Percentiles rank a stretch among this genome's conserved stretches.
These are phyloP conservation scores for Halcyon smyrnensis DNA, from an alignment of 2,797 vertebrate genomes.

Conservation along the genomic window DNA sequence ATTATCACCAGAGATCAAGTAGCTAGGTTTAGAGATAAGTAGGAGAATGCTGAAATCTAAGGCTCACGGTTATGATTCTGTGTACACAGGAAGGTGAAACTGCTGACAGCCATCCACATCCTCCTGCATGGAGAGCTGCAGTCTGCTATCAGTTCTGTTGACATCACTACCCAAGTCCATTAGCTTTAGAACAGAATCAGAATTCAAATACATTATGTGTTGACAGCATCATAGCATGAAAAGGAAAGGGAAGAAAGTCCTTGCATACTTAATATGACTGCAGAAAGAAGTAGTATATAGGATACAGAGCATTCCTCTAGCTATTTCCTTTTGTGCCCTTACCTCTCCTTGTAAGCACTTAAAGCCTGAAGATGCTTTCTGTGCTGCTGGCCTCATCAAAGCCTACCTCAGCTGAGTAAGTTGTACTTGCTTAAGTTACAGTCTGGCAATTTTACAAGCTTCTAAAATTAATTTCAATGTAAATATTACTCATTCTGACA, in stretches of 20 bases:
- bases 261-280: neutral
- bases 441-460: neutral
- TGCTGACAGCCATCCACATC: neutral
- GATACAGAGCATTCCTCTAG: neutral
- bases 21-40: neutral
- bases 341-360: neutral
- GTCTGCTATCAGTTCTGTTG: neutral
- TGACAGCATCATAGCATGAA: neutral
- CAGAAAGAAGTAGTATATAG: neutral
- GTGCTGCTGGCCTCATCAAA: neutral
- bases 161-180: neutral
- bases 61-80: neutral
- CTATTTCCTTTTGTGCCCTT: neutral
- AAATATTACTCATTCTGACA: conserved; percentile 20
- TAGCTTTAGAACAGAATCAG: neutral
- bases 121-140: neutral
- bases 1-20: neutral
- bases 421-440: neutral
- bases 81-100: neutral
- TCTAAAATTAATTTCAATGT: conserved; percentile 31
- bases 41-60: neutral
- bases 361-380: neutral
- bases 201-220: neutral
- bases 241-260: neutral
- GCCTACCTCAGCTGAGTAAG: neutral